Evolutionary conservation across 2,797 vertebrate species (phyloP).

Genomic region (Anomalospiza imberbis): DNA sequence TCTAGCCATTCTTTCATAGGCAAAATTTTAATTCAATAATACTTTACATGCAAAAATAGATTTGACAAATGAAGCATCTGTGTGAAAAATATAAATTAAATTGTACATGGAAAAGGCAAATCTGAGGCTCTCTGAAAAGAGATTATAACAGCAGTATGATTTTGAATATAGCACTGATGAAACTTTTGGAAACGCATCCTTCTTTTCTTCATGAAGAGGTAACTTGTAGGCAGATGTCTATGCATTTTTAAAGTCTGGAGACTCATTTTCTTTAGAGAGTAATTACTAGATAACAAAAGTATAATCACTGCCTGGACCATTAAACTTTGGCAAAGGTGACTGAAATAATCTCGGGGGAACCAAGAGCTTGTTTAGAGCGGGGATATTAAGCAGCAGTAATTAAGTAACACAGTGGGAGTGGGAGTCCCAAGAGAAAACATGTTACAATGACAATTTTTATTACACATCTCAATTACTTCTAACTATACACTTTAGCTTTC

Average conservation of each 20-base stretch:
- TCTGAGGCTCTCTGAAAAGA: background rate
- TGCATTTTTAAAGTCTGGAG: background rate
- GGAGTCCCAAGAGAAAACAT: background rate
- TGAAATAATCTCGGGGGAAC: background rate
- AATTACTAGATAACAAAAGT: conserved; percentile 29
- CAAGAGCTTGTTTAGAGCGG: background rate
- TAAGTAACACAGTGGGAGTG: background rate
- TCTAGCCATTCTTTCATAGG: background rate
- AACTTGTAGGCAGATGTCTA: background rate
- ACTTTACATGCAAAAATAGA: background rate
- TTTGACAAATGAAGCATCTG: background rate
- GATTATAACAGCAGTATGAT: background rate
- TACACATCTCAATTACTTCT: background rate
- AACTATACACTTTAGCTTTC: background rate
- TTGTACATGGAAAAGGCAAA: background rate
- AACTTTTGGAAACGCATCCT: background rate
- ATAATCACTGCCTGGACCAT: background rate
- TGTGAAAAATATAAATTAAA: background rate
- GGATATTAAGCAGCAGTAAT: conserved; percentile 9
- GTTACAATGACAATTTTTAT: background rate
- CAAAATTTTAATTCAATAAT: background rate
- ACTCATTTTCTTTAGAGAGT: background rate
- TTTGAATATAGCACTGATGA: background rate
- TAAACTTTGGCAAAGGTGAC: conserved; percentile 45
- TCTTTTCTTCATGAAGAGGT: background rate